phyloP scores from a whole-genome alignment of 2,797 vertebrate genomes.

The Sebastes elongatus region DNA sequence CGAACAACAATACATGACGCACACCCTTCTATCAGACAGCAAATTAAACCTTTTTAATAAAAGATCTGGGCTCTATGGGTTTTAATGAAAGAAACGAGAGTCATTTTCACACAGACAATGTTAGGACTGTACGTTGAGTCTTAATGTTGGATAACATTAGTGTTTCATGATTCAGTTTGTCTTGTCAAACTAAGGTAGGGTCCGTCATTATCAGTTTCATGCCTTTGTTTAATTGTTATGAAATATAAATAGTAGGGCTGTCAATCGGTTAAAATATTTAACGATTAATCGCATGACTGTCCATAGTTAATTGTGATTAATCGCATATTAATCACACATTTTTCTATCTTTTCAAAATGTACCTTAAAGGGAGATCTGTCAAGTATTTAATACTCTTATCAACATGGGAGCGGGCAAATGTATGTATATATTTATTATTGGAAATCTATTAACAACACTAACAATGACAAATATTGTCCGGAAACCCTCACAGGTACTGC shows the following conservation, averaged over 20 bases:
- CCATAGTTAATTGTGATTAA: too few relatives aligned
- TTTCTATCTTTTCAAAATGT: too few relatives aligned
- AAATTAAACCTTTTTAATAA: constrained; percentile 59
- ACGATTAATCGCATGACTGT: too few relatives aligned
- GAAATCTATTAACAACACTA: too few relatives aligned
- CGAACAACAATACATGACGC: constrained; percentile 55
- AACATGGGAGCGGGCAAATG: too few relatives aligned
- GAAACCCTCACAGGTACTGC: too few relatives aligned
- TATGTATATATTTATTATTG: too few relatives aligned
- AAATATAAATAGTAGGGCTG: background rate
- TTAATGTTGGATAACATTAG: background rate
- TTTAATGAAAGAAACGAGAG: constrained; percentile 28
- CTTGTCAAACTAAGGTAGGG: background rate
- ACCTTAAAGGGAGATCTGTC: too few relatives aligned
- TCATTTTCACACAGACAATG: constrained; percentile 21
- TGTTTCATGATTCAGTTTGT: constrained; percentile 2
- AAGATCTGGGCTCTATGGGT: constrained; percentile 34
- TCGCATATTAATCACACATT: too few relatives aligned
- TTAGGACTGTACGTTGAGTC: background rate
- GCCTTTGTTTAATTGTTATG: background rate
- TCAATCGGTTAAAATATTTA: too few relatives aligned
- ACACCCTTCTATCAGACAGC: constrained; percentile 31
- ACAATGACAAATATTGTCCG: too few relatives aligned
- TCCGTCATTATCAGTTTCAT: background rate
- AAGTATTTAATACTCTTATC: too few relatives aligned